Evolutionary conservation across 2,797 vertebrate species (phyloP), one percentile per base, ranked within the genome.

Genomic region (Esox lucius): DNA sequence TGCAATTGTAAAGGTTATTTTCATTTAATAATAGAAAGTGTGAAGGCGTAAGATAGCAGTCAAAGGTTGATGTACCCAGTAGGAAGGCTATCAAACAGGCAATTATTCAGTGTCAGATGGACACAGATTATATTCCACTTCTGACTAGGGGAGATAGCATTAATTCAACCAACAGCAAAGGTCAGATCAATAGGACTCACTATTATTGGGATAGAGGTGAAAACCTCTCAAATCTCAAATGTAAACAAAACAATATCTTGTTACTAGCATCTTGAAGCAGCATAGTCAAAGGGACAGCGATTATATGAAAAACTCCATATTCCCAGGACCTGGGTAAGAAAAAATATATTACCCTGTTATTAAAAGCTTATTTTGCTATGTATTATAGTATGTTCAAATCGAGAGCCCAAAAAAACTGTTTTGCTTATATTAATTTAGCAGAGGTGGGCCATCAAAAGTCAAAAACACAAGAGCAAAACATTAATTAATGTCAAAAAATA

Each of bases 231-330:
- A 73, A 75, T 71, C 77, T 71, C n/a, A 46, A 35, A 49, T 72
- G 51, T 74, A 77, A 78, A 78, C 53, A 76, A 56, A 16, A 59
- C 53, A 72, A 33, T 72, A 5, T 68, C 68, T 78, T 64, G 67
- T 74, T 73, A 70, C 68, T 46, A 67, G 62, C 53, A 46, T 53
- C 49, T 49, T 49, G 17, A 19, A 11, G 53, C 2, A n/a, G n/a
- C 53, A 42, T 42, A 56, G 53, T 56, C 53, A 17, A 4, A n/a
- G 5, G 39, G 53, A 56, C 11, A 56, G 19, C 8, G 53, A 22
- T 11, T n/a, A 68, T 7, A 42, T 42, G 39, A 6, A 39, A 42
- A 42, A 5, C 39, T 42, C 39, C 39, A 42, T 42, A 42, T 6
- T 42, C 28, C 28, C 28, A 31, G 42, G 39, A 42, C 39, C 39